phyloP scores from a whole-genome alignment of 2,113 vertebrate species.

The Sceloporus tristichus region DNA sequence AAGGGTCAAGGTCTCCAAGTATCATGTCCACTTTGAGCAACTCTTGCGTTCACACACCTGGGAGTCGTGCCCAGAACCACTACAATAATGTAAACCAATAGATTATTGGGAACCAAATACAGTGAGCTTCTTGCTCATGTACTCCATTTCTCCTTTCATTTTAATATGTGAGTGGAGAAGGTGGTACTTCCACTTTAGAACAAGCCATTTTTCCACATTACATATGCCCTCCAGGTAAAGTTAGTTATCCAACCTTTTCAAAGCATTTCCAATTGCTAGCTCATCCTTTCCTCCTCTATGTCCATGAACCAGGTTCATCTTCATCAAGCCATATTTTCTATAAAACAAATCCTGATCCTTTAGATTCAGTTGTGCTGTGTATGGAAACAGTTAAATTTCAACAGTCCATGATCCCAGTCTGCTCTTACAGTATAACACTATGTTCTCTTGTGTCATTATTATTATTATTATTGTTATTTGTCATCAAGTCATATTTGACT shows the following conservation, averaged over 20 bases:
- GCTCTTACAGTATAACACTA: background rate
- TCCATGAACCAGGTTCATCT: too few relatives aligned
- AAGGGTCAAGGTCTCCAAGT: too few relatives aligned
- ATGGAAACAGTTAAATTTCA: background rate
- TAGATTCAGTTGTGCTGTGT: background rate
- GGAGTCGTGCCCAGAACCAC: too few relatives aligned
- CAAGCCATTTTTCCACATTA: background rate
- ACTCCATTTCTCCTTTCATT: background rate
- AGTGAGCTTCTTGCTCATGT: background rate
- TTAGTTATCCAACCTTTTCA: background rate
- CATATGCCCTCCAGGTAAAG: background rate
- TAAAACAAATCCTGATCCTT: too few relatives aligned
- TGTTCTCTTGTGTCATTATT: background rate
- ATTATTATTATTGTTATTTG: background rate
- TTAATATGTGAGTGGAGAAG: background rate
- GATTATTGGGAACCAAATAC: background rate
- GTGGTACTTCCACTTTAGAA: background rate
- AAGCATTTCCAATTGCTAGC: too few relatives aligned
- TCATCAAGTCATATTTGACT: too few relatives aligned
- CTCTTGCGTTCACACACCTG: too few relatives aligned
- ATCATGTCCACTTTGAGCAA: too few relatives aligned
- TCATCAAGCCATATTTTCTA: too few relatives aligned
- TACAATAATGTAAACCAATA: background rate
- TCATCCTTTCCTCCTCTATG: too few relatives aligned
- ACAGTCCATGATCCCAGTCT: background rate